Conservation (phyloP, 2,113 vertebrate genomes). For the Forbesichthys agassizii region DNA sequence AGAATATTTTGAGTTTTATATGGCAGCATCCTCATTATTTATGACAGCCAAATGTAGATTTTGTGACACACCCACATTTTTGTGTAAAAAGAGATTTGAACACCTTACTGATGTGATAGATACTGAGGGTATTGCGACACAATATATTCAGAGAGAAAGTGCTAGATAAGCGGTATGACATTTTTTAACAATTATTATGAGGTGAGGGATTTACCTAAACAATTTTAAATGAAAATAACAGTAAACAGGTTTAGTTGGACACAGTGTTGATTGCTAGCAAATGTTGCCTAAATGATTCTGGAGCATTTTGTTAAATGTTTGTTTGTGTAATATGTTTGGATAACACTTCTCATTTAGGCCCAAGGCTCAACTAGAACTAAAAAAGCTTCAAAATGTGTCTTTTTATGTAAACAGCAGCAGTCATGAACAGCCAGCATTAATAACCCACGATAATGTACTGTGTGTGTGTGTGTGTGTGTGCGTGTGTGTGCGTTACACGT, state of each 20-base stretch:
- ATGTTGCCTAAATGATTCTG: constrained; percentile 8
- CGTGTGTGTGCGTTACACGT: background rate
- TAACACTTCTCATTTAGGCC: no score
- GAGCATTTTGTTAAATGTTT: no score
- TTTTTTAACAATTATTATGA: constrained; percentile 66
- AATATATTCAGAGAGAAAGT: constrained; percentile 60
- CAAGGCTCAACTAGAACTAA: no score
- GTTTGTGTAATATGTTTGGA: constrained; percentile 2
- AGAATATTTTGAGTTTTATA: no score
- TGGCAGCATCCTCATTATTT: no score
- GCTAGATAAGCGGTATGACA: constrained; percentile 67
- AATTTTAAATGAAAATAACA: constrained; percentile 42
- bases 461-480: background rate
- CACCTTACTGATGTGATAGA: constrained; percentile 62
- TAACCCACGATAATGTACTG: no score
- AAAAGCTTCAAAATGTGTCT: no score
- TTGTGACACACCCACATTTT: background rate
- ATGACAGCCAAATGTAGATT: no score
- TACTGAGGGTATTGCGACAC: constrained; percentile 54
- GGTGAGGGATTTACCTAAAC: constrained; percentile 16
- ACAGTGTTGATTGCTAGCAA: constrained; percentile 20
- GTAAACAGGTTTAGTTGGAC: constrained; percentile 36
- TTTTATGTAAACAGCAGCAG: no score
- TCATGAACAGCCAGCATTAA: no score
- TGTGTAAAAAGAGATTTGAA: constrained; percentile 51